Conservation (phyloP, 2,797 vertebrate genomes). For the Malacoraja senta region DNA sequence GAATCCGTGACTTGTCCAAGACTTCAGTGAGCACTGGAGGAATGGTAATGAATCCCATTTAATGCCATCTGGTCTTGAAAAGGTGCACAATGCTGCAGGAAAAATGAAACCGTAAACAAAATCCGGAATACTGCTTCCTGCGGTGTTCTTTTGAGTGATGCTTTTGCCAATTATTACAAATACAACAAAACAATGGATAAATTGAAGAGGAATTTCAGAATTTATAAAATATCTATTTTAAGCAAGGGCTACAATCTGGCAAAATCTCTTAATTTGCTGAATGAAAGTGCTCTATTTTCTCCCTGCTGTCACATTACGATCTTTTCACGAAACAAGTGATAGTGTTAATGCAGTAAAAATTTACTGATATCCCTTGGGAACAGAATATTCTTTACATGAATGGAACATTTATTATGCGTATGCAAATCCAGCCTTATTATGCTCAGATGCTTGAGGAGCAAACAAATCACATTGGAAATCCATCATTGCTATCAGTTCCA, state of each 20-base stretch:
- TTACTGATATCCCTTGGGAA: slow-evolving; percentile 3
- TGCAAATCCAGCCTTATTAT: not conserved
- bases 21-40: not conserved
- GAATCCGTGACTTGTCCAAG: not conserved
- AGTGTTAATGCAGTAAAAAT: not conserved
- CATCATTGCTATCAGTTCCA: slow-evolving; percentile 30
- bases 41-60: not conserved
- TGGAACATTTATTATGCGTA: slow-evolving; percentile 36
- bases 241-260: not conserved
- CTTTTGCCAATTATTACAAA: not conserved
- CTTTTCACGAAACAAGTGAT: not conserved
- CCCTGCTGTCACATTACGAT: not conserved
- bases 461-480: slow-evolving; percentile 32
- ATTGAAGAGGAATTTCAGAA: not conserved
- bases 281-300: not conserved
- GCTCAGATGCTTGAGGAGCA: slow-evolving; percentile 12
- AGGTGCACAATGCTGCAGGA: not conserved
- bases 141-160: no score
- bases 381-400: slow-evolving; percentile 27
- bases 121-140: not conserved
- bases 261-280: slow-evolving; percentile 9
- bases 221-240: not conserved
- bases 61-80: not conserved
- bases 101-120: not conserved
- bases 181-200: not conserved